A percentile compares a stretch with the other conserved stretches of the same genome.
Evolutionary conservation across 2,888 invertebrate species (phyloP).

Genomic region (Dromius quadrimaculatus): DNA sequence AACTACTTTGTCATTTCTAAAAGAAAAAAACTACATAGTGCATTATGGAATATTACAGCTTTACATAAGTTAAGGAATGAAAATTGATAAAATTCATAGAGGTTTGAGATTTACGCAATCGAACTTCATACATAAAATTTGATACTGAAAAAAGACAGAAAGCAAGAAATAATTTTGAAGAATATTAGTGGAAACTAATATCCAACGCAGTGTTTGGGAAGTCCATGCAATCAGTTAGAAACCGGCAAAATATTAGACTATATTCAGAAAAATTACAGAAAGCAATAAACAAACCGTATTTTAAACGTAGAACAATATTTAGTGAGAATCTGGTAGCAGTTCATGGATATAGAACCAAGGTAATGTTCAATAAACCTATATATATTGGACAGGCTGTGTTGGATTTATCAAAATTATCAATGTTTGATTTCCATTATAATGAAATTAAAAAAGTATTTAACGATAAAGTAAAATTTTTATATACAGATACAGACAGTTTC

Average conservation of each 20-base stretch:
- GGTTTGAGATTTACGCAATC: slow-evolving; percentile 52
- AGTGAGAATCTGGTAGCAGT: slow-evolving; percentile 50
- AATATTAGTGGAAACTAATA: slow-evolving; percentile 47
- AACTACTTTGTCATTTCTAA: slow-evolving; percentile 48
- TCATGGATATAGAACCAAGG: slow-evolving; percentile 42
- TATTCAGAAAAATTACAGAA: too few species aligned
- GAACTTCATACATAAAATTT: too few species aligned
- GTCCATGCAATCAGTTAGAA: slow-evolving; percentile 51
- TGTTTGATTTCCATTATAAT: slow-evolving; percentile 52
- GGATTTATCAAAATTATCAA: slow-evolving; percentile 50
- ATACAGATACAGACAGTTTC: too few species aligned
- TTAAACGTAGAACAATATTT: too few species aligned
- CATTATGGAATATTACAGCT: too few species aligned
- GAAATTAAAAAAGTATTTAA: slow-evolving; percentile 50
- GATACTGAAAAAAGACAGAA: too few species aligned
- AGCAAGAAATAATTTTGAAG: too few species aligned
- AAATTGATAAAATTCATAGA: too few species aligned
- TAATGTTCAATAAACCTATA: slow-evolving; percentile 50
- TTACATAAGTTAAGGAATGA: too few species aligned
- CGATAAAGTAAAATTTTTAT: slow-evolving; percentile 52
- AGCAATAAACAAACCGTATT: too few species aligned
- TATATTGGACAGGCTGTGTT: slow-evolving; percentile 51
- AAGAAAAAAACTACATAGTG: slow-evolving; percentile 51
- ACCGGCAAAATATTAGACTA: slow-evolving; percentile 52
- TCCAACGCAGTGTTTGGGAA: too few species aligned